Evolutionary conservation across 2,113 vertebrate genomes (phyloP), one percentile per base, ranked within the genome.

Genomic region (Theristicus caerulescens): DNA sequence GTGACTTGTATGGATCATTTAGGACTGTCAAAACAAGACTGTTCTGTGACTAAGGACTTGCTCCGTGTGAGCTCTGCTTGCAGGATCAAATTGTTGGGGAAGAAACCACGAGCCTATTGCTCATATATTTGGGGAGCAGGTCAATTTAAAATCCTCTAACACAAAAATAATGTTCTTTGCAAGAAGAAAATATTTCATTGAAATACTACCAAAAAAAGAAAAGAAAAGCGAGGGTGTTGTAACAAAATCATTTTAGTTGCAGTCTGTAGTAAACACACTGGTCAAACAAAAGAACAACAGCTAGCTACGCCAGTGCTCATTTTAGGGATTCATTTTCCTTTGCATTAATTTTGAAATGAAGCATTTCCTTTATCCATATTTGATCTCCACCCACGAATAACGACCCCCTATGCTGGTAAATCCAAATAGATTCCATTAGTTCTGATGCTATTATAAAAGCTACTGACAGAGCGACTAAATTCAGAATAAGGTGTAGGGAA

Each of bases 1-100:
- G 90, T 88, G 92, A 96, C 94, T 93, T 67, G 85, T 82, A 92
- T 70, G 96, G 95, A 95, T 94, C 96, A 84, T 94, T 97, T 90
- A 88, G 82, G 88, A 74, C 92, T 95, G 91, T 94, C 95, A 96
- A 96, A 97, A 94, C 91, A 97, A 97, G 92, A 77, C 62, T 61
- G 49, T 4, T 22, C 73, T 85, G 85, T 69, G 88, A 93, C 88
- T 80, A 76, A 96, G 93, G 90, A 65, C 84, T 88, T 76, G 87
- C 93, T 96, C 82, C 82, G 22, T 29, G 57, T 52, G 76, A 87
- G 76, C 93, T 93, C 44, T 69, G 74, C 59, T 42, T 47, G 74
- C 54, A 80, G 82, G 40, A 80, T 82, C 58, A 61, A 80, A 58
- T 59, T 88, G 31, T 46, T 21, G 72, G 69, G 90, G 84, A 82